Base-by-base conservation (phyloP, 2,113 vertebrate genomes). In the Aphyosemion australe region DNA sequence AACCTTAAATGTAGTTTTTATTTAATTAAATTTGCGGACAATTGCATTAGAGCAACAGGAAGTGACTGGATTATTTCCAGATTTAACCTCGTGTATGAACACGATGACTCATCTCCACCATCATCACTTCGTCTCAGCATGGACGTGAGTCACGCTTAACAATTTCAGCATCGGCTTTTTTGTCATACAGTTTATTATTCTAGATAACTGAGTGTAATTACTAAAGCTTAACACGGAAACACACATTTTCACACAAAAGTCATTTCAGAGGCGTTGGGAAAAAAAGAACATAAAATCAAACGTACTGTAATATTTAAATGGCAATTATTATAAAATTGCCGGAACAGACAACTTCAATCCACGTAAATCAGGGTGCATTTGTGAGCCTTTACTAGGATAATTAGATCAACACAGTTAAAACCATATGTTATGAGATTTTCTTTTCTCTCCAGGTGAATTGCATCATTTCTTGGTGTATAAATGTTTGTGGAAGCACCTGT, bases 31-130 rank as follows among this genome's bases (percentile, higher is more conserved):
- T 12, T 8, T 37, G 3, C 8, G 60, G 48, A 13, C 42, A 66
- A 57, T 67, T n/a, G 6, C 3, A 1, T 1, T 37, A 34, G 16
- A 59, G 46, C n/a, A n/a, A 31, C n/a, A n/a, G 13, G 32, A 57
- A 65, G 47, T 15, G 13, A 12, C 58, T 76, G 68, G 46, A 80
- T 64, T 65, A 42, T 46, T 45, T 79, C 61, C 56, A 72, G 56
- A 71, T 26, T 37, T 41, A 64, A 67, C 41, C 41, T 65, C 32
- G 47, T 79, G 46, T 76, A 69, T 48, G 16, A 55, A 32, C 43
- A 65, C n/a, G n/a, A n/a, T 84, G 80, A 89, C 54, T 81, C 75
- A 76, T 58, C 47, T 70, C 5, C 68, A 61, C 51, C 69, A 42
- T 31, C 73, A 63, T 73, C 52, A 52, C 57, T 53, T 78, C 65